Evolutionary conservation across 1,140 invertebrate genomes (phyloP), one percentile per base, ranked within the genome.

Genomic region (Pseudomyrmex gracilis): DNA sequence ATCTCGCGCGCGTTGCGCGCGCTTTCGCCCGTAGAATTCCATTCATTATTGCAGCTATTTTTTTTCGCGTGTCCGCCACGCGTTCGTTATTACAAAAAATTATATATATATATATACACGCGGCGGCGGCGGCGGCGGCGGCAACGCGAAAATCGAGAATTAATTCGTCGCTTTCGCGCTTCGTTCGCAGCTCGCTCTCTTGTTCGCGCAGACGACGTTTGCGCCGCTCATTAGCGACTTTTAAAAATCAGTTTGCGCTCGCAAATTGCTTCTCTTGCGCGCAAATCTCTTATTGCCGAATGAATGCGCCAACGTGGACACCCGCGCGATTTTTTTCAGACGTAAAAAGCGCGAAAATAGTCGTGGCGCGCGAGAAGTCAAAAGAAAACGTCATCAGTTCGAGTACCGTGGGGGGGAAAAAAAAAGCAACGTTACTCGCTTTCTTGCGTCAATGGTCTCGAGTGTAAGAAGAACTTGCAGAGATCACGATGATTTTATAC

Each of bases 171-270:
- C 34, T 34, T 34, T 34, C 34, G 34, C 34, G 34, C 34, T 74
- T 47, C 15, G 43, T 45, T 1, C 10, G 22, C 13, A 20, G 13
- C 1, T 4, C 51, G 24, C 51, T 55, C n/a, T 34, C 10, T 47
- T n/a, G 55, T 9, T 61, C 13, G 34, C 0, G 34, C 34, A 4
- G 34, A 34, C 13, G 34, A 55, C 47, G n/a, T 51, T 53, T 12
- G 55, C 70, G 53, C 5, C 17, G 51, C 34, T 45, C 53, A 73
- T 73, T 73, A 73, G 34, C 17, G 53, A 73, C 24, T 58, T 73
- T 73, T 73, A 73, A 73, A 73, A 58, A 73, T 73, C 34, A 73
- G 17, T 45, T 73, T 73, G 71, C 34, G 13, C 57, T 13, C 55
- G 17, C 53, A 73, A 43, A 73, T 73, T 47, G 15, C 57, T 20